phyloP scores from a whole-genome alignment of 2,797 vertebrate genomes.

The Coluber constrictor region DNA sequence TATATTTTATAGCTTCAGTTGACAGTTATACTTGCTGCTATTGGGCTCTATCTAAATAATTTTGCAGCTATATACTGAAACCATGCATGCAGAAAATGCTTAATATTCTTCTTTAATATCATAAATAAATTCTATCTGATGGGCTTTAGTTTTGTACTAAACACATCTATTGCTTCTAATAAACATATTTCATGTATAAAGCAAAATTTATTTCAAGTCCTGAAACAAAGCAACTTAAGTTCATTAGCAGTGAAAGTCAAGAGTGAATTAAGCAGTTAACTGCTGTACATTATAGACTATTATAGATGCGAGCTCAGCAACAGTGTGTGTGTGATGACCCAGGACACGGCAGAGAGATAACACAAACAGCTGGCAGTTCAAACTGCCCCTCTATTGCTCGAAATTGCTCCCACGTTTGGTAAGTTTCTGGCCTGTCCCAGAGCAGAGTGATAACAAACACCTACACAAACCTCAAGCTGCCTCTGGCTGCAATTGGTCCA shows the following conservation, averaged over 20 bases:
- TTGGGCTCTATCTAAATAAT: conserved; percentile 28
- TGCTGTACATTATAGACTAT: background rate
- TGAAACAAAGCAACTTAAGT: background rate
- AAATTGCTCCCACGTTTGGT: too few species aligned
- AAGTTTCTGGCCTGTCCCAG: too few species aligned
- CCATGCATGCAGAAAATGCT: background rate
- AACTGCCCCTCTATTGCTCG: too few species aligned
- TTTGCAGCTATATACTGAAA: conserved; percentile 18
- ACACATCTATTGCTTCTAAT: conserved; percentile 15
- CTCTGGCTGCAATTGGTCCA: too few species aligned
- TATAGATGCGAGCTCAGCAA: background rate
- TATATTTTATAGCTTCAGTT: conserved; percentile 13
- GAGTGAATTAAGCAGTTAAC: background rate
- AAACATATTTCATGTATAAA: conserved; percentile 23
- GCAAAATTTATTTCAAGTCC: background rate
- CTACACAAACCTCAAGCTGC: too few species aligned
- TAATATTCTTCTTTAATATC: conserved; percentile 32
- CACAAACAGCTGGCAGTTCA: too few species aligned
- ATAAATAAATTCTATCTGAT: conserved; percentile 17
- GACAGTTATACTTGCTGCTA: conserved; percentile 8
- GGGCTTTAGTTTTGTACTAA: background rate
- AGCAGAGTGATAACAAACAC: too few species aligned
- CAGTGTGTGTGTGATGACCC: background rate
- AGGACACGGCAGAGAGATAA: too few species aligned
- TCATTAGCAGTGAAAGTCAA: background rate